Conservation (phyloP, 2,797 vertebrate species). For the Gallinago solitaria region DNA sequence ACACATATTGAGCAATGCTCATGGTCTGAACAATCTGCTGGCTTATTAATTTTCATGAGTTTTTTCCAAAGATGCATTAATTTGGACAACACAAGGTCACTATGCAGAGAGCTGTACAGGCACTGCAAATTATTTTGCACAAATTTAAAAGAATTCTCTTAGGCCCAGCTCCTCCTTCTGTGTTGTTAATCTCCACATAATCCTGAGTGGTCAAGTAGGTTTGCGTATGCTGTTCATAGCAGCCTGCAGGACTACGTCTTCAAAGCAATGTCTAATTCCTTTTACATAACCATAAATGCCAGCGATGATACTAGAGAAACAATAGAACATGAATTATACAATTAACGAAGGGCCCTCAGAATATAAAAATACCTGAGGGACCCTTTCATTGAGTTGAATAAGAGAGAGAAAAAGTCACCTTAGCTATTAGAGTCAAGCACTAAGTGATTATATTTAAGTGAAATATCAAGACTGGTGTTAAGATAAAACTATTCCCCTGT, state of each 20-base stretch:
- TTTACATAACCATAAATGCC: neutral
- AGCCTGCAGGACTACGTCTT: neutral
- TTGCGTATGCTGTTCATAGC: neutral
- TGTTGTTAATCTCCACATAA: neutral
- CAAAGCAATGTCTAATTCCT: neutral
- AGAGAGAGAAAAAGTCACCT: slow-evolving; percentile 48
- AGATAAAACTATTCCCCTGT: neutral
- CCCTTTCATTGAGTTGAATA: neutral
- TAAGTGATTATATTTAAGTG: slow-evolving; percentile 29
- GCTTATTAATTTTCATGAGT: slow-evolving; percentile 1
- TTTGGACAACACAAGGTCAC: neutral
- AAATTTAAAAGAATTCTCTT: neutral
- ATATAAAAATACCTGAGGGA: neutral
- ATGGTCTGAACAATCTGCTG: neutral
- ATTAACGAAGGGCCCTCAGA: neutral
- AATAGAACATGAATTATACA: neutral
- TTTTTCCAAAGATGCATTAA: neutral
- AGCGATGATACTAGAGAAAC: neutral
- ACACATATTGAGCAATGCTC: neutral
- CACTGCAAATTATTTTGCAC: neutral
- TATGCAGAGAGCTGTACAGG: neutral
- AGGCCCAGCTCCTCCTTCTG: neutral
- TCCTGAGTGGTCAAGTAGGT: neutral
- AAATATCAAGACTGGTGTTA: slow-evolving; percentile 41
- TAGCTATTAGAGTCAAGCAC: slow-evolving; percentile 33